Evolutionary conservation across 2,888 invertebrate genomes (phyloP), one percentile per base, ranked within the genome.

Genomic region (Tiphia femorata): DNA sequence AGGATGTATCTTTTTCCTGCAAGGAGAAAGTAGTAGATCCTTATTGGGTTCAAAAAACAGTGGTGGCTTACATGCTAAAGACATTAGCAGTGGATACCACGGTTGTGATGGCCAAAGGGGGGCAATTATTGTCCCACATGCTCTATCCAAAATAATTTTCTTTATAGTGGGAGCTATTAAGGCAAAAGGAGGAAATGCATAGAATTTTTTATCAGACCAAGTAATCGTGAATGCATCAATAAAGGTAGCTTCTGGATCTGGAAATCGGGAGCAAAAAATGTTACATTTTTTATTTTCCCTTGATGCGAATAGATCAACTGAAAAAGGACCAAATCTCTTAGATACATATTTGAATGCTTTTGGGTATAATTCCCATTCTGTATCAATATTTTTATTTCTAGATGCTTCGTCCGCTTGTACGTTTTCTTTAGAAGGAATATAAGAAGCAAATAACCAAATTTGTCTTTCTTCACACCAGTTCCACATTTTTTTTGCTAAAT

Each of bases 141-240:
- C 66, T 37, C 47, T n/a, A 10, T 71, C 63, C 12, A 38, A 42
- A 2, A 67, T 58, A 8, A 68, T 61, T 49, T 70, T 68, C 50
- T 54, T 29, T 21, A 58, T 44, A 0, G 44, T 58, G 3, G 50
- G 49, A 12, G 43, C 6, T 42, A 64, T 58, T 0, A 62, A 40
- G 6, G 62, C 49, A 47, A 5, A 49, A 16, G 17, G 30, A 8
- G 27, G 25, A 14, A 35, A 42, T 0, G 33, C 23, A 12, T 50
- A 33, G 7, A 25, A 14, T 0, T 25, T 10, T 35, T 50, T 6
- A 1, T 43, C 3, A 4, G 0, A 4, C 19, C 43, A 50, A 6
- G 29, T 14, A 5, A 37, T 46, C 1, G 38, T 46, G 12, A 51
- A 35, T 3, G 35, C 49, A 8, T 43, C 41, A 2, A 50, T 10